Percentiles rank a stretch among this genome's conserved stretches.
Conservation (phyloP, 2,113 vertebrate genomes). For the Cryptoleucopteryx plumbea region DNA sequence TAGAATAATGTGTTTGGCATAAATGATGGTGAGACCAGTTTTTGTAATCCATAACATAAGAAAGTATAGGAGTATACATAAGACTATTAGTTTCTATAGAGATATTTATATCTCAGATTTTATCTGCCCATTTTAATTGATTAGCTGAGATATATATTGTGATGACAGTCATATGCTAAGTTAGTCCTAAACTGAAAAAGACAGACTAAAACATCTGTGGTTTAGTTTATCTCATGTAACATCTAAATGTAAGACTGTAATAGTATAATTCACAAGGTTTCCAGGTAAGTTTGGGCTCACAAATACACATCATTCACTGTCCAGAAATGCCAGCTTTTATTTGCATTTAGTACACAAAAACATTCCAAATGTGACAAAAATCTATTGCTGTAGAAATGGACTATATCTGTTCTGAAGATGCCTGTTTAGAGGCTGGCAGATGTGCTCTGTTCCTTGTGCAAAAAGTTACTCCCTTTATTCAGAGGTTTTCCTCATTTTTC, state of each 20-base stretch:
- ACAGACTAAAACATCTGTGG: neutral
- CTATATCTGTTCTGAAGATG: neutral
- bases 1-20: neutral
- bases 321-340: neutral
- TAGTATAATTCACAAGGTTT: neutral
- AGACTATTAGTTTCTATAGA: neutral
- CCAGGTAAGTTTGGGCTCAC: neutral
- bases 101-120: neutral
- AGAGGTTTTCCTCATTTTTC: neutral
- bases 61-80: neutral
- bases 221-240: neutral
- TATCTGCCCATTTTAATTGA: neutral
- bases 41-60: neutral
- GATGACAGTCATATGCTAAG: neutral
- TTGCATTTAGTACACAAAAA: neutral
- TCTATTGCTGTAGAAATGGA: neutral
- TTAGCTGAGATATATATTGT: neutral
- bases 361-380: neutral
- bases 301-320: neutral
- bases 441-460: neutral
- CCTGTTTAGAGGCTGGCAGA: neutral
- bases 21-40: neutral
- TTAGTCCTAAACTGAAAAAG: neutral
- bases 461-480: neutral
- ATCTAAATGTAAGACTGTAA: neutral